Evolutionary conservation across 2,113 vertebrate species (phyloP), one percentile per base, ranked within the genome.

Genomic region (Pionites leucogaster): DNA sequence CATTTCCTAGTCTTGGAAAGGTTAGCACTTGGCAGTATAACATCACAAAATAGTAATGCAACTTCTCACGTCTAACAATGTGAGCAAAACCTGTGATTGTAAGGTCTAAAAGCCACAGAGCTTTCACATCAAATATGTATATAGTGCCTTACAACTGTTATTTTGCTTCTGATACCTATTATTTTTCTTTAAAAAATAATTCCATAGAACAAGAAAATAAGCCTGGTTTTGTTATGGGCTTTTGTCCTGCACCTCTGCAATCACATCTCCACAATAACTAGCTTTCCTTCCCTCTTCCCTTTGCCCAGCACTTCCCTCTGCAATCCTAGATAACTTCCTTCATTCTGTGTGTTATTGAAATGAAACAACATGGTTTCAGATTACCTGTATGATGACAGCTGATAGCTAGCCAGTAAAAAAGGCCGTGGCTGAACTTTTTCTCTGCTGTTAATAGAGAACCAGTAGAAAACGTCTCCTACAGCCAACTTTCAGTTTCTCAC

Each of bases 121-220:
- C 18, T 70, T 76, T 25, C 23, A 41, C 44, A 31, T 65, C 82
- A 37, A 76, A n/a, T 59, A 52, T 29, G 50, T 29, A 46, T 20
- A 52, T 44, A 81, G 44, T 39, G 25, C 10, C 23, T 86, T 90
- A 35, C 25, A 79, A 57, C 44, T 59, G 57, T 50, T 60, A 46
- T 53, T 94, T 96, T 90, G 16, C 31, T 75, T 75, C 44, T 72
- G 29, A 35, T 62, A 79, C 7, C 33, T 60, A 7, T 69, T 91
- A 52, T 53, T 83, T 82, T 68, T 16, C 31, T 64, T 71, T 64
- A 62, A 31, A 71, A 84, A 82, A 15, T 64, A 71, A 33, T 29
- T 75, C 39, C 52, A 20, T 3, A 42, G 28, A 82, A 60, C 12
- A 65, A 47, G 41, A 15, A 87, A 91, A 80, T 29, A 55, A 62